Evolutionary conservation across 2,888 invertebrate species (phyloP), one percentile per base, ranked within the genome.

Genomic region (Lymantria dispar): DNA sequence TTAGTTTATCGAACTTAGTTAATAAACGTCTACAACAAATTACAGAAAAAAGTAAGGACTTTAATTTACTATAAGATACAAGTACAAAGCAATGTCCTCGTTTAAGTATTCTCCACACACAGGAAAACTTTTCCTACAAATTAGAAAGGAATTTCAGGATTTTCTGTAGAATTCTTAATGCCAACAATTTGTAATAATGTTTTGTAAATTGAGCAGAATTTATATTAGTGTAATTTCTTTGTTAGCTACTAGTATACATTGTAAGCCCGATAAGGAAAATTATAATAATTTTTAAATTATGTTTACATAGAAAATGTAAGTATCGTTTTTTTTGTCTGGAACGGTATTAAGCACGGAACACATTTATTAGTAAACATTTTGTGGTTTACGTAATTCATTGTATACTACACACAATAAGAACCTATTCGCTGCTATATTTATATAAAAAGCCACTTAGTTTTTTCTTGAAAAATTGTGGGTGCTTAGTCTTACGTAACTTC

Each of bases 11-110:
- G 22, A 36, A 11, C 36, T 36, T 36, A 11, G 10, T 36, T 11
- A 36, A 11, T 36, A 36, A 11, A 36, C 13, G 12, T 39, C 39
- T 8, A 13, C 8, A 39, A 13, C 5, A 13, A 11, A 39, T 22
- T n/a, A 39, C 12, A 13, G 13, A 39, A 39, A 39, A 22, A 14
- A 11, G 41, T 15, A 41, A 41, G 5, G 15, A 14, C 15, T 49
- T 54, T 47, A 48, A 58, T 60, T 51, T 54, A 52, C 52, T 56
- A 47, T 31, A 40, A 48, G 41, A 43, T 33, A 47, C 31, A 30
- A 47, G n/a, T 46, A 38, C 39, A 40, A 22, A 31, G 36, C 37
- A 47, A 31, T 44, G 42, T 8, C 43, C 31, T 15, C 45, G 46
- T 14, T 48, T 43, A 29, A 38, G 48, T 38, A 59, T 48, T 52